phyloP scores from a whole-genome alignment of 1,140 invertebrate genomes.

The Caenorhabditis remanei region DNA sequence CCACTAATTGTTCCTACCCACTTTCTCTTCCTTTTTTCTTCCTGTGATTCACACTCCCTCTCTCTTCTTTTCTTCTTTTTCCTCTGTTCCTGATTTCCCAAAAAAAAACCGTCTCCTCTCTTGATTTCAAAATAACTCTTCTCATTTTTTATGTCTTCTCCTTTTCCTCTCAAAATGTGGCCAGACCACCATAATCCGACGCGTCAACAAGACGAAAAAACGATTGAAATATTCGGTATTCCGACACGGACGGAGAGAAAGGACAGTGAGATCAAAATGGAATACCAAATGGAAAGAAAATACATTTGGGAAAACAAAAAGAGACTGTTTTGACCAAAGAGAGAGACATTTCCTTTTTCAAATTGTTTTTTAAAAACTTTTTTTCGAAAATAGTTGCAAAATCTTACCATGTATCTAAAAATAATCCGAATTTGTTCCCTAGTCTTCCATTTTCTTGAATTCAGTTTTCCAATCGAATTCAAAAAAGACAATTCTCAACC shows the following conservation, averaged over 20 bases:
- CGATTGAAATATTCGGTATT: constrained; percentile 1
- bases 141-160: background rate
- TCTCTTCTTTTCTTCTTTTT: background rate
- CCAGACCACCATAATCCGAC: constrained; percentile 17
- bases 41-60: constrained; percentile 2
- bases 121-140: constrained; percentile 15
- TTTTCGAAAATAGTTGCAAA: too few species aligned
- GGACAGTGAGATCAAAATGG: too few species aligned
- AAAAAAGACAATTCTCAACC: too few species aligned
- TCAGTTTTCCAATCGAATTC: too few species aligned
- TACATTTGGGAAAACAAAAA: background rate
- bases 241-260: background rate
- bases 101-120: background rate
- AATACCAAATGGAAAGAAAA: too few species aligned
- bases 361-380: too few species aligned
- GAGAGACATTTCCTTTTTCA: too few species aligned
- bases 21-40: background rate
- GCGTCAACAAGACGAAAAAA: constrained; percentile 32
- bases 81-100: background rate
- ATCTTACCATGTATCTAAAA: too few species aligned
- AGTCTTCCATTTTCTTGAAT: too few species aligned
- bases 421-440: too few species aligned
- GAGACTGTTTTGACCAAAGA: background rate
- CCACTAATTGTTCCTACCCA: constrained; percentile 25
- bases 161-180: background rate